Conservation (phyloP, 2,888 invertebrate species). For the Cremastinae sp. region DNA sequence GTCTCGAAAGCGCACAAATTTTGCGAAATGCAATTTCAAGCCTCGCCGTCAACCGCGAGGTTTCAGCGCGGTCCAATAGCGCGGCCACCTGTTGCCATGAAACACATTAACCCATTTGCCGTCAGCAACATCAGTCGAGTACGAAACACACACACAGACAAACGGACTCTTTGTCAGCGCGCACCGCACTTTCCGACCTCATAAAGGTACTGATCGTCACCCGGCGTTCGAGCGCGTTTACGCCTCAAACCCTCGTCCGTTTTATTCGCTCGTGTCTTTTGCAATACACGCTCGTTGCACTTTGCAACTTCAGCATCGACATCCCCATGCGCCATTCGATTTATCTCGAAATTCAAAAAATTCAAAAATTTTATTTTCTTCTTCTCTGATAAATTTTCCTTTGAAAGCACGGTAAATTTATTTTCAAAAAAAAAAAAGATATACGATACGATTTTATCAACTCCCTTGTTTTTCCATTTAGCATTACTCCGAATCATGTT, state of each 20-base stretch:
- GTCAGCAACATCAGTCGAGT: conserved; percentile 55
- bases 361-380: no score
- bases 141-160: no score
- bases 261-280: conserved; percentile 38
- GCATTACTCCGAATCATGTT: conserved; percentile 12
- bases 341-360: no score
- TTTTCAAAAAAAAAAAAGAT: no score
- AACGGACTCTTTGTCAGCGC: conserved; percentile 34
- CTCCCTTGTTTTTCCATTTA: neutral
- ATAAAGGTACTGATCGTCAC: conserved; percentile 55
- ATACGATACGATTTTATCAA: neutral
- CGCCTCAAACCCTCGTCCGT: conserved; percentile 44
- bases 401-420: no score
- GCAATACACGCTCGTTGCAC: conserved; percentile 16
- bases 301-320: neutral
- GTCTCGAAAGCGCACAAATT: conserved; percentile 11
- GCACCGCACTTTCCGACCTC: conserved; percentile 44
- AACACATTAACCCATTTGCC: conserved; percentile 79
- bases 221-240: conserved; percentile 27
- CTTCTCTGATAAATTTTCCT: no score
- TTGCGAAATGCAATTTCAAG: conserved; percentile 67
- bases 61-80: conserved; percentile 76
- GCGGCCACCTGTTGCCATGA: conserved; percentile 79
- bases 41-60: conserved; percentile 68
- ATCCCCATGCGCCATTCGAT: no score